phyloP scores from a whole-genome alignment of 2,113 vertebrate genomes.

The Rhinolophus ferrumequinum region DNA sequence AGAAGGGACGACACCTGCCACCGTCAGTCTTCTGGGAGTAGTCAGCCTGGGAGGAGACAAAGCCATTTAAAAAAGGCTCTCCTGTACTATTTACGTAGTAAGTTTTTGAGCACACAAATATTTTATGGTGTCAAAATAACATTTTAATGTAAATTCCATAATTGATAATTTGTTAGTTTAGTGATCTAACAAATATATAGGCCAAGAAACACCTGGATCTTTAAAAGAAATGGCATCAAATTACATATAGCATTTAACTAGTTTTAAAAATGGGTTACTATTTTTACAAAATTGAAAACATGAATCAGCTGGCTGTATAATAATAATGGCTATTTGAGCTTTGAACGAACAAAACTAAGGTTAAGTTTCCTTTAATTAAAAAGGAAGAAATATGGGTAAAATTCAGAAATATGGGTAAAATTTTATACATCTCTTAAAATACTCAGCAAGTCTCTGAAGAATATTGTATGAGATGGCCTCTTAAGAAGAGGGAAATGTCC shows the following conservation, averaged over 20 bases:
- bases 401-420: background rate
- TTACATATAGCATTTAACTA: background rate
- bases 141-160: background rate
- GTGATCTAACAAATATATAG: background rate
- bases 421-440: background rate
- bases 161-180: slow-evolving; percentile 17
- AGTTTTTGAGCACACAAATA: background rate
- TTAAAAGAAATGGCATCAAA: slow-evolving; percentile 35
- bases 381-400: background rate
- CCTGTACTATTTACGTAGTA: background rate
- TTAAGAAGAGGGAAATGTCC: slow-evolving; percentile 44
- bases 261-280: background rate
- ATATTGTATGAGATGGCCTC: slow-evolving; percentile 17
- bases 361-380: background rate
- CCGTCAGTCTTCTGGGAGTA: slow-evolving; percentile 78
- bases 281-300: background rate
- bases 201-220: slow-evolving; percentile 9
- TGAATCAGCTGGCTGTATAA: background rate
- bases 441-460: background rate
- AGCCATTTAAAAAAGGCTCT: slow-evolving; percentile 32
- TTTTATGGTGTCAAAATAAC: background rate
- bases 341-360: background rate
- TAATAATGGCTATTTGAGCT: background rate
- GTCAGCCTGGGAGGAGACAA: slow-evolving; percentile 69
- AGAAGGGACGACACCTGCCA: slow-evolving; percentile 81